Conservation (phyloP, 1,140 invertebrate genomes). For the Steinernema khuongi region DNA sequence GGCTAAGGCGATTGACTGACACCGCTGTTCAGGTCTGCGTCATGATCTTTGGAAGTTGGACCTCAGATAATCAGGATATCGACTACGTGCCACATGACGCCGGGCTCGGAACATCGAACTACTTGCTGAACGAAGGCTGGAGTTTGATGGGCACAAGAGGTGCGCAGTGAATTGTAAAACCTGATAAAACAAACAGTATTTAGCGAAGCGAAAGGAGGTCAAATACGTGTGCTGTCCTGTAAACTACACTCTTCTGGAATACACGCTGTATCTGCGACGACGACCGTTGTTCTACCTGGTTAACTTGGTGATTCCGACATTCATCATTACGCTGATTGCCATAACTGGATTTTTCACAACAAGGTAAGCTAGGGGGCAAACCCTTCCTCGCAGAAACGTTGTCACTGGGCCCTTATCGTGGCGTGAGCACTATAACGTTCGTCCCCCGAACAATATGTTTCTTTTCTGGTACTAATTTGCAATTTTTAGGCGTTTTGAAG, state of each 20-base stretch:
- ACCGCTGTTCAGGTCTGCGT: conserved; percentile 46
- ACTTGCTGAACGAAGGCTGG: conserved; percentile 25
- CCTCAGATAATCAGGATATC: conserved; percentile 50
- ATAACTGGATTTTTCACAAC: conserved; percentile 27
- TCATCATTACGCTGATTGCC: conserved; percentile 26
- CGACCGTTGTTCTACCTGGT: conserved; percentile 22
- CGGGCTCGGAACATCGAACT: conserved; percentile 9
- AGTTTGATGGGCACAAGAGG: not conserved
- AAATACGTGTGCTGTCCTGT: conserved; percentile 21
- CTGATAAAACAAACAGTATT: not conserved
- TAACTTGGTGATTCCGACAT: conserved; percentile 24
- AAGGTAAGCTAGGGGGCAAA: not conserved
- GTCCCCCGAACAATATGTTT: too few relatives aligned
- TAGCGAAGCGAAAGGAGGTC: not conserved
- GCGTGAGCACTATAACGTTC: too few relatives aligned
- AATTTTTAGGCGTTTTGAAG: too few relatives aligned
- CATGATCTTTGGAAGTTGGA: conserved; percentile 60
- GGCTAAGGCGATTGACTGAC: too few relatives aligned
- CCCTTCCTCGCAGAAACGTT: too few relatives aligned
- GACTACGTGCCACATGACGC: conserved; percentile 20
- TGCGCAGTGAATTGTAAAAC: not conserved
- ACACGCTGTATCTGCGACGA: conserved; percentile 15
- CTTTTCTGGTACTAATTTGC: too few relatives aligned
- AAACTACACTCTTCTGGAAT: conserved; percentile 21
- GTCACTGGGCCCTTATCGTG: too few relatives aligned